phyloP scores from a whole-genome alignment of 2,797 vertebrate genomes.

The Smutsia temminckii region DNA sequence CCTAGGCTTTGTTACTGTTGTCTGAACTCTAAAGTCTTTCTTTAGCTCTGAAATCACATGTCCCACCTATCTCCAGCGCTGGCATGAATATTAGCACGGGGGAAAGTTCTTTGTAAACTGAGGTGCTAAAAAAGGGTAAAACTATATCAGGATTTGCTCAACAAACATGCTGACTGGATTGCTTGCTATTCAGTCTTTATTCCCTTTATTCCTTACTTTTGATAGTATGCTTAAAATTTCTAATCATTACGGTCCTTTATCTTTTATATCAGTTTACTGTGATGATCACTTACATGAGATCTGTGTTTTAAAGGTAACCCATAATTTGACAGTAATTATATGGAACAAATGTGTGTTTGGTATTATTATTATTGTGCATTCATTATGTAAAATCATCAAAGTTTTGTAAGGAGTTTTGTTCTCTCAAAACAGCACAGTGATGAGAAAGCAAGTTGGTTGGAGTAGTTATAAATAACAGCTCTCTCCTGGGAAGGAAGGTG shows the following conservation, averaged over 20 bases:
- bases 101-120: neutral
- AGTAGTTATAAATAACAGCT: neutral
- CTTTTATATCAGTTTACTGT: neutral
- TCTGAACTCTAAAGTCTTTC: neutral
- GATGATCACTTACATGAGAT: neutral
- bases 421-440: neutral
- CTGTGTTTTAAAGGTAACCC: neutral
- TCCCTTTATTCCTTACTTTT: neutral
- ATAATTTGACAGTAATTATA: neutral
- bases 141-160: neutral
- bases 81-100: neutral
- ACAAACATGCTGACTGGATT: neutral
- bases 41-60: neutral
- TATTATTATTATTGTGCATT: neutral
- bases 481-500: neutral
- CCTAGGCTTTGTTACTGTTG: too few relatives aligned
- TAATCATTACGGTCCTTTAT: neutral
- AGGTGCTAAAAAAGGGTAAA: neutral
- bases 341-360: neutral
- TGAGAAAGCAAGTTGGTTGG: neutral
- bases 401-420: neutral
- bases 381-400: neutral
- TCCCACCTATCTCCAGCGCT: rapidly evolving
- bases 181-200: neutral
- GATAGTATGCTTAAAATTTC: neutral